phyloP scores from a whole-genome alignment of 2,888 invertebrate genomes.

The Carterocephalus palaemon region DNA sequence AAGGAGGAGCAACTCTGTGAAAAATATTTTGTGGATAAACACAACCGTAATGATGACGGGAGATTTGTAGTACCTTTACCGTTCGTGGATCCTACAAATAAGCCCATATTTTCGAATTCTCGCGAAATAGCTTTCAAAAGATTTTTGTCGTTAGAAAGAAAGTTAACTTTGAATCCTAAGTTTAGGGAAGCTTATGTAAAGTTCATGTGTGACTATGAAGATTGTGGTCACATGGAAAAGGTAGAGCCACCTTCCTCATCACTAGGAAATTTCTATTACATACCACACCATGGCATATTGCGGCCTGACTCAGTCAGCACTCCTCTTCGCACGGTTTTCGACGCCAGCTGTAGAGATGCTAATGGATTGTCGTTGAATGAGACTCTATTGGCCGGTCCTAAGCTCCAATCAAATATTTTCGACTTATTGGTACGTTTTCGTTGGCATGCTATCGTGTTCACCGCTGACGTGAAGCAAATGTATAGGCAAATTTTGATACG shows the following conservation, averaged over 20 bases:
- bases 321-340: slow-evolving; percentile 8
- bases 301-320: slow-evolving; percentile 3
- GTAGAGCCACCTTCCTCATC: slow-evolving; percentile 1
- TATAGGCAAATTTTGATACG: too few species aligned
- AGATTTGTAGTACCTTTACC: too few species aligned
- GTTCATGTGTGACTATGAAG: slow-evolving; percentile 2
- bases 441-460: not conserved
- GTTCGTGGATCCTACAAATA: not conserved
- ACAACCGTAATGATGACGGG: too few species aligned
- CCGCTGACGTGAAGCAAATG: slow-evolving; percentile 1
- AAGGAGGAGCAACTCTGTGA: too few species aligned
- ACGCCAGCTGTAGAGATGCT: not conserved
- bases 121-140: slow-evolving; percentile 3
- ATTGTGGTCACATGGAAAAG: slow-evolving; percentile 4
- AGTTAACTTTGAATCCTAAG: not conserved
- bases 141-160: slow-evolving; percentile 1
- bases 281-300: slow-evolving; percentile 7
- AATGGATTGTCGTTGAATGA: slow-evolving; percentile 3
- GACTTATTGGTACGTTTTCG: not conserved
- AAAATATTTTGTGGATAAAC: too few species aligned
- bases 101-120: slow-evolving; percentile 5
- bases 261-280: slow-evolving; percentile 3
- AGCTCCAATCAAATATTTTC: not conserved
- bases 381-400: not conserved
- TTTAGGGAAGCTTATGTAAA: slow-evolving; percentile 1